Percentiles rank a stretch among this genome's conserved stretches.
Evolutionary conservation across 2,113 vertebrate species (phyloP).

Genomic region (Rana temporaria): DNA sequence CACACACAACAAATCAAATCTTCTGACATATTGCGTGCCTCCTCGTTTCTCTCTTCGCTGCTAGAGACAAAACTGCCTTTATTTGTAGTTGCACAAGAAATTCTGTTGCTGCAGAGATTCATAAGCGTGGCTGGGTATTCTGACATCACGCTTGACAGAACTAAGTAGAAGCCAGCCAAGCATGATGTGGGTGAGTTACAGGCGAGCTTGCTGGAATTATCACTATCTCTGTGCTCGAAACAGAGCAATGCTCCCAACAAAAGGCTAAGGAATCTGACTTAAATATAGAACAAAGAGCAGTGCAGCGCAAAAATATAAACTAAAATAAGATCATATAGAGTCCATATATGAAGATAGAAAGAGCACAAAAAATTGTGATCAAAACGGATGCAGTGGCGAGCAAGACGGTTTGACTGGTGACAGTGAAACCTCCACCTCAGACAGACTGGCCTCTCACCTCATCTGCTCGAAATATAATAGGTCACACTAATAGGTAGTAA

Average conservation of each 20-base stretch:
- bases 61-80: background rate
- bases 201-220: conserved; percentile 17
- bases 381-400: no score
- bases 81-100: conserved; percentile 3
- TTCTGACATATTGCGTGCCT: background rate
- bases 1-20: background rate
- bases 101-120: background rate
- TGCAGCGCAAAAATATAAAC: no score
- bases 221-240: background rate
- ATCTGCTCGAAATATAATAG: no score
- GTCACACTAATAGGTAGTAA: no score
- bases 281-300: background rate
- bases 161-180: conserved; percentile 13
- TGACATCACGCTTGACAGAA: conserved; percentile 22
- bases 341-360: no score
- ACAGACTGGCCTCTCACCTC: no score
- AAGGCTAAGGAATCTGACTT: background rate
- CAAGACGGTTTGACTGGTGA: no score
- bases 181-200: conserved; percentile 19
- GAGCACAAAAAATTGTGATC: no score
- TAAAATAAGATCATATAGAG: no score
- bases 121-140: background rate
- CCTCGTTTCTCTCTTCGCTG: background rate
- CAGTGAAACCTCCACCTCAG: no score
- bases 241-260: background rate